phyloP scores from a whole-genome alignment of 2,113 vertebrate genomes.

The Sigmodon hispidus region DNA sequence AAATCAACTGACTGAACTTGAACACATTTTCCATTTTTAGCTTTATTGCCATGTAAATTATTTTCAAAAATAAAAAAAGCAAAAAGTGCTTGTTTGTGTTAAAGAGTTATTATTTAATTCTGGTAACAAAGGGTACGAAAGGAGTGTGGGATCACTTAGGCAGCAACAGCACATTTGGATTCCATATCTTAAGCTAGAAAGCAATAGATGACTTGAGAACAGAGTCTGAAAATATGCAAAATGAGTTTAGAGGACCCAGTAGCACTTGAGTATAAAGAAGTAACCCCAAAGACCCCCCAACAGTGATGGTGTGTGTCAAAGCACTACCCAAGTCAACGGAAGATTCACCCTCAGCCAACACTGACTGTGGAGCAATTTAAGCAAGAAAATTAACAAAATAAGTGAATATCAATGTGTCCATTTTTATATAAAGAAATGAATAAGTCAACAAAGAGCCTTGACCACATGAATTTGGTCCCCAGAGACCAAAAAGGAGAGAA shows the following conservation, averaged over 20 bases:
- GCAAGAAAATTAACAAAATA: background rate
- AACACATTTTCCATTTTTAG: background rate
- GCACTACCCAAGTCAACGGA: background rate
- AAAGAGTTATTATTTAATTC: conserved; percentile 10
- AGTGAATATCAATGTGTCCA: background rate
- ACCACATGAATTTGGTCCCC: background rate
- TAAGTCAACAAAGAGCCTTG: background rate
- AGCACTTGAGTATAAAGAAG: background rate
- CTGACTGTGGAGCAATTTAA: background rate
- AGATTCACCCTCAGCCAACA: background rate
- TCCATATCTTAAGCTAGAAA: background rate
- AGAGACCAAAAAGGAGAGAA: background rate
- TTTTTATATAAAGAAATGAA: background rate
- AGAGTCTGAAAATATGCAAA: background rate
- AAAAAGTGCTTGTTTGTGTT: background rate
- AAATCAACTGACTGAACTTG: background rate
- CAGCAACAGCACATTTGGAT: background rate
- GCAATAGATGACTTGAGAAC: background rate
- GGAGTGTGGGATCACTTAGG: background rate
- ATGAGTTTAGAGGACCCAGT: no score
- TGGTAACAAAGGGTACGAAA: background rate
- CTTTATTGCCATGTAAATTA: conserved; percentile 3
- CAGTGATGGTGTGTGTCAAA: background rate
- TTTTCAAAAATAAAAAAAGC: background rate
- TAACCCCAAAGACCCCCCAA: background rate